These are phyloP conservation scores for Piscicola geometra DNA, from an alignment of 2,888 invertebrate species.

Conservation along the genomic window DNA sequence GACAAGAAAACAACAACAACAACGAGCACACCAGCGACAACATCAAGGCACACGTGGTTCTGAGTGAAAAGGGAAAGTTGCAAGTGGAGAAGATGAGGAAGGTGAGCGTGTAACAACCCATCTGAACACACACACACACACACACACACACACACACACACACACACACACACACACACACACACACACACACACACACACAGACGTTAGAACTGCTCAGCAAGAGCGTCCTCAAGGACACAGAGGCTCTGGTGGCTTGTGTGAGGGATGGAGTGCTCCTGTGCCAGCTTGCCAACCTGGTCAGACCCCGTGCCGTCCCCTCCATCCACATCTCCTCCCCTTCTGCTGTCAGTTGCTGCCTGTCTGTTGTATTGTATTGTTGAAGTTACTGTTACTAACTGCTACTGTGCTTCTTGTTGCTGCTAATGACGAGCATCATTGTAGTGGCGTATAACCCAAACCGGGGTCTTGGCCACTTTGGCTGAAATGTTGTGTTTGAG, in stretches of 20 bases:
- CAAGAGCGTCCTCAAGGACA: conserved; percentile 77
- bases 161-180: no score
- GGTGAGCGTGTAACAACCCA: neutral
- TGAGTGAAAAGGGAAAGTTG: conserved; percentile 18
- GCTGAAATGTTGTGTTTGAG: neutral
- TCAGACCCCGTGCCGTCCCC: conserved; percentile 80
- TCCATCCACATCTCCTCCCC: conserved; percentile 81
- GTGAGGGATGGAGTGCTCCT: conserved; percentile 85
- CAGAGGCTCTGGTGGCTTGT: conserved; percentile 70
- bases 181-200: neutral
- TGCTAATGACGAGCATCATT: no score
- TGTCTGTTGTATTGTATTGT: neutral
- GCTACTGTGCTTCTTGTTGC: neutral
- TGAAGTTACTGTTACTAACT: neutral
- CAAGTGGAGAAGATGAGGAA: conserved; percentile 34
- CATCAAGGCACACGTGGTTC: neutral
- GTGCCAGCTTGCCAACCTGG: conserved; percentile 88
- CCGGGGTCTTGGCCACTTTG: neutral
- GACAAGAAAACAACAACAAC: neutral
- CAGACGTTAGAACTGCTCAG: conserved; percentile 79
- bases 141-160: no score
- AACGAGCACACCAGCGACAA: neutral
- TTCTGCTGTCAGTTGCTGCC: conserved; percentile 50
- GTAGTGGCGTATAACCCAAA: no score
- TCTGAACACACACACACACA: no score